These are phyloP conservation scores for Drosophila paramelanica DNA, from an alignment of 2,888 invertebrate genomes.

Conservation along the genomic window DNA sequence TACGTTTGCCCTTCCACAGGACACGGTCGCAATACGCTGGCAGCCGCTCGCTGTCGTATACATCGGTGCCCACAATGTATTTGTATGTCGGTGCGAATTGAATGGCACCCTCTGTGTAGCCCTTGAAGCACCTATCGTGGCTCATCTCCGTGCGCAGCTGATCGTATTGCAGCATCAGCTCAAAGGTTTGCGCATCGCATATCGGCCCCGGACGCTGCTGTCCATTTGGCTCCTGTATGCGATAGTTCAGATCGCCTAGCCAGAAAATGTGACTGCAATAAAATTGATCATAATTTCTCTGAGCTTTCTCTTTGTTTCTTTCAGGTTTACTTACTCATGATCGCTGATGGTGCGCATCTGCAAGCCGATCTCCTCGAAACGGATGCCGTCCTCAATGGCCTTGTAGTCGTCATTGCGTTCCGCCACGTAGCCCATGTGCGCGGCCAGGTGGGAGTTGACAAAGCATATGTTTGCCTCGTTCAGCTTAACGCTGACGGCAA, in stretches of 20 bases:
- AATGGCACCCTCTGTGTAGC: constrained; percentile 94
- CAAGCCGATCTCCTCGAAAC: constrained; percentile 77
- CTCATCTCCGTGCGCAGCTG: constrained; percentile 93
- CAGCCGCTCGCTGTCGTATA: constrained; percentile 97
- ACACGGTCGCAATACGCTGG: constrained; percentile 99
- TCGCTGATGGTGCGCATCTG: constrained; percentile 89
- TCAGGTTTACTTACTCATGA: constrained; percentile 91
- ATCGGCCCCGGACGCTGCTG: constrained; percentile 64
- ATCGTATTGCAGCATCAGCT: constrained; percentile 91
- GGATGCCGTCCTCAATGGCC: constrained; percentile 89
- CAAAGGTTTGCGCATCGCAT: constrained; percentile 82
- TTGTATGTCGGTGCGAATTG: constrained; percentile 98
- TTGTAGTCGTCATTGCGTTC: constrained; percentile 97
- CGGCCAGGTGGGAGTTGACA: constrained; percentile 98
- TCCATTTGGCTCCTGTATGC: constrained; percentile 87
- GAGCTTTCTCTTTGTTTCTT: not conserved
- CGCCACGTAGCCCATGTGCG: constrained; percentile 97
- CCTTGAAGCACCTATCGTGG: constrained; percentile 90
- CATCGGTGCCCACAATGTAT: constrained; percentile 97
- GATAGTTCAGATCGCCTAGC: constrained; percentile 99
- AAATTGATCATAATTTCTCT: not conserved
- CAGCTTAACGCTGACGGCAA: constrained; percentile 96
- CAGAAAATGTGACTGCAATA: constrained; percentile 93
- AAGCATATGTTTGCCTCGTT: constrained; percentile 98
- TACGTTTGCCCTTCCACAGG: constrained; percentile 94